Base-by-base conservation (phyloP, 2,888 invertebrate genomes). In the Caenorhabditis macrosperma region DNA sequence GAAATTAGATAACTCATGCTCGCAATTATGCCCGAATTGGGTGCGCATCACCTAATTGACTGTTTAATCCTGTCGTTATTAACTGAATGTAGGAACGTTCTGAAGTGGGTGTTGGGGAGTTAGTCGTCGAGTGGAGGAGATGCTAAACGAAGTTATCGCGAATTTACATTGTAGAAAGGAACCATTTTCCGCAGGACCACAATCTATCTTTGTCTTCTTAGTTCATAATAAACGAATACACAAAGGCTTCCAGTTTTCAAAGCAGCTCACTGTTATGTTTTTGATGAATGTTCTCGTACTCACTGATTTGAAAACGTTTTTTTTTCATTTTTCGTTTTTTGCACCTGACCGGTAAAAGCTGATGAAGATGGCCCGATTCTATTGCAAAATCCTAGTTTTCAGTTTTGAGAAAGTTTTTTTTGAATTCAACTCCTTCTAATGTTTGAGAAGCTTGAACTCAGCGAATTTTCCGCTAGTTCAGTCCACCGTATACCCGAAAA, bases 141-240 rank as follows among this genome's bases (percentile, higher is more conserved):
- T 28, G 63, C 57, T 61, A 71, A 78, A 78, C 71, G 71, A 66
- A 78, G 71, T 78, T 78, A 78, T 78, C 71, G 67, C 50, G 44
- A 78, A 78, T 78, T 78, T 78, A 71, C 78, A 78, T 78, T 71
- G 71, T 66, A 67, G 41, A 66, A 61, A 46, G 61, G 71, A 78
- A 78, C 78, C 71, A 78, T 78, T 78, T 50, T 71, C 24, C 22
- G 54, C 35, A 12, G 54, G 71, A 44, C 61, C 52, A 15, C 30
- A 7, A 26, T 33, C 26, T 28, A 22, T 48, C 46, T 50, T 48
- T 26, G 20, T 60, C 35, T 48, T 35, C 28, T 52, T 64, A 1
- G 17, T 46, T n/a, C 33, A 59, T 68, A 68, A 57, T 67, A 55
- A 46, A 17, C 33, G 10, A 33, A 33, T 33, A 33, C n/a, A n/a